A percentile compares a stretch with the other conserved stretches of the same genome.
Conservation (phyloP, 2,113 vertebrate genomes). For the Rousettus leschenaultii region DNA sequence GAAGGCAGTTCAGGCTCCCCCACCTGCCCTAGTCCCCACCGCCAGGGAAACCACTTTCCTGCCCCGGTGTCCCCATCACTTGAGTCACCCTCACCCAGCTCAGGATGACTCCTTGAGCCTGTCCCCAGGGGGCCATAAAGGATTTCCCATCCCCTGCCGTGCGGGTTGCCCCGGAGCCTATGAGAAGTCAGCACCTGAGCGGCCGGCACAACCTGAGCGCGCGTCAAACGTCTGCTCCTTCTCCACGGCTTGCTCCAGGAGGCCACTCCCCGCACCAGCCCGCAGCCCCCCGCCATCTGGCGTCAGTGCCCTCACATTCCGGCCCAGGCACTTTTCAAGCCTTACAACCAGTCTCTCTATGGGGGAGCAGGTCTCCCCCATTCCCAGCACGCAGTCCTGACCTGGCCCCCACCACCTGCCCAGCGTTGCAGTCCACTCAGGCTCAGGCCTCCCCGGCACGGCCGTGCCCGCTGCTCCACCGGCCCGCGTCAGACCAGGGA, state of each 20-base stretch:
- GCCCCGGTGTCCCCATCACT: background rate
- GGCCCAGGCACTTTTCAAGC: background rate
- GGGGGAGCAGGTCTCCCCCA: background rate
- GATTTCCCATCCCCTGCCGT: background rate
- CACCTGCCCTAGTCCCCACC: too few species aligned
- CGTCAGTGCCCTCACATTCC: background rate
- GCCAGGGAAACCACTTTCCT: background rate
- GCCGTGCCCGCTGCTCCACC: background rate
- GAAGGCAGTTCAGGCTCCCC: background rate
- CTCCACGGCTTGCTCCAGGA: background rate
- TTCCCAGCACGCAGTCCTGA: background rate
- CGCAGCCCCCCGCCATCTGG: background rate
- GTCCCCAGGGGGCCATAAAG: background rate
- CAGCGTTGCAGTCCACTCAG: background rate
- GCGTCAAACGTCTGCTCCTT: background rate
- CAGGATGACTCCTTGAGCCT: background rate
- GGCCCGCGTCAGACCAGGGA: background rate
- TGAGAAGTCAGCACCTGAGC: background rate
- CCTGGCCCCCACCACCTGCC: background rate
- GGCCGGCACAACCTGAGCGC: background rate
- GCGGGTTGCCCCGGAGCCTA: too few species aligned
- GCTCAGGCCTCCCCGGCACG: background rate
- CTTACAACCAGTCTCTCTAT: background rate
- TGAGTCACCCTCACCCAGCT: background rate
- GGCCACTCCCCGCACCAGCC: background rate